Percentiles rank a stretch among this genome's conserved stretches.
These are phyloP conservation scores for Protosalanx chinensis DNA, from an alignment of 2,797 vertebrate species.

Conservation along the genomic window DNA sequence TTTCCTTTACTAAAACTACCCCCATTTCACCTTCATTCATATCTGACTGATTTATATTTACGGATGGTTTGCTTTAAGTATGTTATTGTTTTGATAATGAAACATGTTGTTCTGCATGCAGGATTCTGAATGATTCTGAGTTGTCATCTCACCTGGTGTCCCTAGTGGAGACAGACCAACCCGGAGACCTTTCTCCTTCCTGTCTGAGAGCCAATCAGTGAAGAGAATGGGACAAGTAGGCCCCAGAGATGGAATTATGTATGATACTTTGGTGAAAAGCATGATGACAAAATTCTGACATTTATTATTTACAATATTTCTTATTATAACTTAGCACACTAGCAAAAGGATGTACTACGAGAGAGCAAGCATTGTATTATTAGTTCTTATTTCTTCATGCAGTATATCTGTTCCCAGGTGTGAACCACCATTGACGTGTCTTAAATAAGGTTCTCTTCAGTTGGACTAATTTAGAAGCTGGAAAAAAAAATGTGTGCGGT, in stretches of 20 bases:
- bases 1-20: too few relatives aligned
- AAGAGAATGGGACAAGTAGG: constrained; percentile 60
- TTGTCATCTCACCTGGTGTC: constrained; percentile 90
- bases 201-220: constrained; percentile 67
- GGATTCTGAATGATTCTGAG: constrained; percentile 92
- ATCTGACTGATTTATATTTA: neutral
- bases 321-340: too few relatives aligned
- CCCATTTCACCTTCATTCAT: neutral
- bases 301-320: too few relatives aligned
- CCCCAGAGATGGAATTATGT: constrained; percentile 54
- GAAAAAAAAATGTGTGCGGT: constrained; percentile 6
- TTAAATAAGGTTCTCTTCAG: constrained; percentile 10
- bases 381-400: too few relatives aligned
- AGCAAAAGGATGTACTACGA: too few relatives aligned
- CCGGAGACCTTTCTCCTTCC: constrained; percentile 22
- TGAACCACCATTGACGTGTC: neutral
- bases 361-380: too few relatives aligned
- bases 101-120: constrained; percentile 56
- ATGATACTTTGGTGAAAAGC: too few relatives aligned
- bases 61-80: neutral
- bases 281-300: too few relatives aligned
- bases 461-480: constrained; percentile 37
- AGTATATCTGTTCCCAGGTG: too few relatives aligned
- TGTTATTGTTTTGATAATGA: too few relatives aligned
- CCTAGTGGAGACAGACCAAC: constrained; percentile 92